Base-by-base conservation (phyloP, 1,140 invertebrate species). In the Solen grandis region DNA sequence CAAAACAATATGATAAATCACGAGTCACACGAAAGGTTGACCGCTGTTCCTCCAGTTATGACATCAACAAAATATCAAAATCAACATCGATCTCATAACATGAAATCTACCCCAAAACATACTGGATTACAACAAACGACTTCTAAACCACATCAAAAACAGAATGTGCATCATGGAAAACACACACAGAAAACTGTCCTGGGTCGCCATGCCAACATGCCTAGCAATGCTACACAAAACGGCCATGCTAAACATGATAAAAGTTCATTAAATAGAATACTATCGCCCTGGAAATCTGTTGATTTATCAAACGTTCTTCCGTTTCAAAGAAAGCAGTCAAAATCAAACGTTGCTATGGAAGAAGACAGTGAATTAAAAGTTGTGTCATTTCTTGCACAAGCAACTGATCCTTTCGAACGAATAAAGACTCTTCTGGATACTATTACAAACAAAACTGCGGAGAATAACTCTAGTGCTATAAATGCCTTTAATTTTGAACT, bases 271-370 rank as follows among this genome's bases (percentile, higher is more conserved):
- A n/a, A 62, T n/a, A 36, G 70, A 29, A 60, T 73, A 41, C n/a
- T 60, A 22, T 73, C 70, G 2, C 70, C 70, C 25, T 73, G 70
- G 70, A 25, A 73, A 8, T 59, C 70, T 22, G n/a, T 73, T 19
- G 60, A 73, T 27, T 60, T 73, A 29, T 73, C 70, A 2, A 31
- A 73, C 46, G 70, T 73, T 10, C 60, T 73, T 29, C 70, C 70
- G 0, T 60, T 60, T 60, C 55, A 54, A 14, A 31, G 19, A 19
- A 46, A 10, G 19, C 22, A 46, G 22, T 31, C 66, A 33, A 36
- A 36, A 16, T 13, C 54, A 22, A 59, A 57, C 27, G 41, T 27
- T 38, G 19, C 2, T 3, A 16, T 29, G 22, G 70, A 73, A 2
- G 70, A 73, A 27, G 70, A 73, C 38, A 50, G n/a, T 22, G 66